A percentile compares a stretch with the other conserved stretches of the same genome.
Conservation (phyloP, 2,113 vertebrate genomes). For the Chloropsis cyanopogon region DNA sequence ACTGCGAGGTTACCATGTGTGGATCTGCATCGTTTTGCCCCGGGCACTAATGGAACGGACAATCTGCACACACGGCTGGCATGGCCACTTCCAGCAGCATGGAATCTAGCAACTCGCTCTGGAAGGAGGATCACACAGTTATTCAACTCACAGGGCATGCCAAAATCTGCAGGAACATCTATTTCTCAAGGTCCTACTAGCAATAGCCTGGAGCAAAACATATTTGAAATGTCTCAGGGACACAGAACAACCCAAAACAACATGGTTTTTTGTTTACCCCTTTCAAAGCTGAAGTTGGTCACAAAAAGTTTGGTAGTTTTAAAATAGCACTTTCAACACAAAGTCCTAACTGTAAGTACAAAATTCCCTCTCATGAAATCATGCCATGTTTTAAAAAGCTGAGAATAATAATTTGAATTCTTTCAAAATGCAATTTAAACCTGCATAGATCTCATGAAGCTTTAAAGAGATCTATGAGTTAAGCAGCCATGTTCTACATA, state of each 20-base stretch:
- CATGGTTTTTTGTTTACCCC: background rate
- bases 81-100: background rate
- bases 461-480: background rate
- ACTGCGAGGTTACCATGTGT: accelerated
- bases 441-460: background rate
- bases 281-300: background rate
- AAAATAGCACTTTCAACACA: background rate
- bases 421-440: background rate
- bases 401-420: background rate
- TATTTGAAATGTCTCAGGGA: background rate
- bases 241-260: background rate
- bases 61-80: background rate
- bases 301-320: background rate
- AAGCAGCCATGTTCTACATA: background rate
- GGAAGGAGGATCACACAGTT: background rate
- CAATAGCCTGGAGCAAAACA: background rate
- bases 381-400: background rate
- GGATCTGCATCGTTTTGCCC: background rate
- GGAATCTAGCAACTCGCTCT: background rate
- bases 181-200: background rate
- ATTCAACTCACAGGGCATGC: background rate
- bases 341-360: background rate
- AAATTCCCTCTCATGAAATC: background rate
- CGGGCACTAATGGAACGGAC: background rate
- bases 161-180: background rate